phyloP scores from a whole-genome alignment of 2,888 invertebrate species.

The Parnassius smintheus region DNA sequence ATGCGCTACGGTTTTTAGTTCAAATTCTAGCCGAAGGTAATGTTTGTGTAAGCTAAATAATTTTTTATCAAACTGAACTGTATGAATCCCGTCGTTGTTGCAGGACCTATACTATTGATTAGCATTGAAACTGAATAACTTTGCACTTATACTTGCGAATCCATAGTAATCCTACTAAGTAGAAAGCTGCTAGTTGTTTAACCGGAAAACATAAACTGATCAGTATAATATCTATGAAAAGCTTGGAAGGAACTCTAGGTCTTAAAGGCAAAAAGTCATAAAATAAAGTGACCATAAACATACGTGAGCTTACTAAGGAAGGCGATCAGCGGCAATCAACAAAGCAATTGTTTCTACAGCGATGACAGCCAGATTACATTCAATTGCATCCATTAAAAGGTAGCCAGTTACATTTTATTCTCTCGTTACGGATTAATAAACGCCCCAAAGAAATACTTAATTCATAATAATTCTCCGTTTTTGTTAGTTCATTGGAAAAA shows the following conservation, averaged over 20 bases:
- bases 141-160: no score
- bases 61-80: no score
- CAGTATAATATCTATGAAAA: no score
- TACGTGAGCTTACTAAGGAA: conserved; percentile 1
- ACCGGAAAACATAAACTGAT: no score
- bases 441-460: conserved; percentile 2
- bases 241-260: conserved; percentile 2
- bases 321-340: conserved; percentile 20
- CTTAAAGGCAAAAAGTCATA: conserved; percentile 13
- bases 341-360: conserved; percentile 24
- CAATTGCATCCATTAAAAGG: conserved; percentile 22
- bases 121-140: no score
- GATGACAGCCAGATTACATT: conserved; percentile 18
- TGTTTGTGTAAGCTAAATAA: no score
- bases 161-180: no score
- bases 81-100: no score
- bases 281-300: conserved; percentile 18
- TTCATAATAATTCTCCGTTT: not conserved
- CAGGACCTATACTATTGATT: no score
- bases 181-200: no score
- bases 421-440: conserved; percentile 15
- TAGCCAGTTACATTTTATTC: conserved; percentile 19
- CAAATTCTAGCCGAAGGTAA: no score
- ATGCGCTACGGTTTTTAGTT: no score
- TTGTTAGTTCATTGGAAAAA: not conserved